Percentiles rank a stretch among this genome's conserved stretches.
phyloP scores from a whole-genome alignment of 53 echinoderm and acorn worm species.

The Pentamera pediparva region DNA sequence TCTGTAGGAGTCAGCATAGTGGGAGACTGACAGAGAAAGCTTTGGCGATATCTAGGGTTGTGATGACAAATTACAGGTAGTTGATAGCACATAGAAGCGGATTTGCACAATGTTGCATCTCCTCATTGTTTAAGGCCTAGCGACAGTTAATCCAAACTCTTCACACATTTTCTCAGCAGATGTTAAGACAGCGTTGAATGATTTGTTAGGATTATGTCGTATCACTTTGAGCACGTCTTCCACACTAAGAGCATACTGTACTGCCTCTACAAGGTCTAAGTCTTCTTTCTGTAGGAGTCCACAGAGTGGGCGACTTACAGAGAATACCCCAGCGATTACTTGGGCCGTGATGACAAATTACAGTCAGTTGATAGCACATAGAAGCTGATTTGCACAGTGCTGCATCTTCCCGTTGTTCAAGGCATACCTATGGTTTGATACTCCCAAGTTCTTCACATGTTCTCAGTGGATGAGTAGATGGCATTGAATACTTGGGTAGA shows the following conservation, averaged over 20 bases:
- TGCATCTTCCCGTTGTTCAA: slow-evolving; percentile 24
- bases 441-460: too few relatives aligned
- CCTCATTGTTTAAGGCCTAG: too few relatives aligned
- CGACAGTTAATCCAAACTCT: too few relatives aligned
- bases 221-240: slow-evolving; percentile 15
- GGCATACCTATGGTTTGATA: too few relatives aligned
- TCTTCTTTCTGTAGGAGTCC: slow-evolving; percentile 21
- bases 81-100: too few relatives aligned
- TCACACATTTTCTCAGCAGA: too few relatives aligned
- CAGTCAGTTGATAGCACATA: slow-evolving; percentile 1
- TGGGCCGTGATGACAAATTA: slow-evolving; percentile 29
- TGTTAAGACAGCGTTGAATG: too few relatives aligned
- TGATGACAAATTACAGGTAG: slow-evolving; percentile 20
- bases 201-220: not conserved
- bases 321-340: slow-evolving; percentile 23
- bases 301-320: slow-evolving; percentile 20
- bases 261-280: slow-evolving; percentile 12
- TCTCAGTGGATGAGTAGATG: too few relatives aligned
- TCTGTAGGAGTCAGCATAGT: slow-evolving; percentile 28
- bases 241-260: not conserved
- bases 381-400: slow-evolving; percentile 5
- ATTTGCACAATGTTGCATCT: too few relatives aligned
- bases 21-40: slow-evolving; percentile 22
- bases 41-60: slow-evolving; percentile 17
- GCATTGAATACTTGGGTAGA: too few relatives aligned